Base-by-base conservation (phyloP, 2,797 vertebrate genomes). In the Emydoidea blandingii region DNA sequence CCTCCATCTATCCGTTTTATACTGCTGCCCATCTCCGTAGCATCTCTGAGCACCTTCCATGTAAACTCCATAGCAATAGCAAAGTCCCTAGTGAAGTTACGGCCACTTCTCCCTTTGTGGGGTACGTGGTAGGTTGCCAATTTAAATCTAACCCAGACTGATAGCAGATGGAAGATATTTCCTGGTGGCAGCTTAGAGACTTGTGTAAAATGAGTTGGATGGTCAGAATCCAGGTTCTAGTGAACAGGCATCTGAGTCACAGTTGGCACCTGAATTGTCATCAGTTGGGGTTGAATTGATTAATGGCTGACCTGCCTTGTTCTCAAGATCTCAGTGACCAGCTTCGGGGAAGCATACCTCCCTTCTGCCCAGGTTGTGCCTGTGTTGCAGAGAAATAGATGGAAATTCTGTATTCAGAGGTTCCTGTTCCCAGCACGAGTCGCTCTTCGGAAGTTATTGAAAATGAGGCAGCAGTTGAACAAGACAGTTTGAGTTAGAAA, bases 1-100 rank as follows among this genome's bases (percentile, higher is more conserved):
- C 1, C 19, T 83, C 6, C 47, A 59, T 41, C 86, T 59, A 3
- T 57, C 37, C 2, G 11, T 74, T 49, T 78, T 59, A 21, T 57
- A 34, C 29, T 3, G 44, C 10, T 29, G 44, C 15, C 25, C 65
- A 37, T 72, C n/a, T 37, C n/a, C 8, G 25, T 14, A 11, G 59
- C 84, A 95, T n/a, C 44, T n/a, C 44, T 31, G 25, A 86, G n/a
- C 31, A 3, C 76, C 94, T 84, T 34, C 62, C 47, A 1, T 54
- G 7, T 47, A 25, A 23, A 0, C 74, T 86, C 0, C 0, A 23
- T 79, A 29, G 49, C 12, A 12, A 7, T 0, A 14, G 8, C 5
- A 1, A 54, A 31, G 59, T 65, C 15, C 62, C 62, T 65, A 19
- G 31, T 65, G 59, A 65, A 19, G 7, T 34, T 78, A 81, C 4